These are phyloP conservation scores for Eulithis testata DNA, from an alignment of 2,888 invertebrate genomes.

Conservation along the genomic window DNA sequence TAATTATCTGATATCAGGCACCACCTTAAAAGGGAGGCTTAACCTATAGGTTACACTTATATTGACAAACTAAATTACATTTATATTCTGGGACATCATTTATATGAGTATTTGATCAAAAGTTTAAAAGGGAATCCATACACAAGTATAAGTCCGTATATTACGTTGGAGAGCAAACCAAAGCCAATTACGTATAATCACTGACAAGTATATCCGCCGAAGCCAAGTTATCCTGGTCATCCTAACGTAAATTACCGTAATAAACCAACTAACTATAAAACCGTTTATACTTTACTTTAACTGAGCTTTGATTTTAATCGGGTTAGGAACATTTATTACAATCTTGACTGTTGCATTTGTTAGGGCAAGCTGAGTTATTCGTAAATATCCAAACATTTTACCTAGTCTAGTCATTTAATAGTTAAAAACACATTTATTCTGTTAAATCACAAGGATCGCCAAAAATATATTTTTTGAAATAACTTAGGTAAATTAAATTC, in stretches of 20 bases:
- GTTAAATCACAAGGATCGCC: too few relatives aligned
- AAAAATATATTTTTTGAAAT: neutral
- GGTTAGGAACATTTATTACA: constrained; percentile 21
- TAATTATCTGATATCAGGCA: too few relatives aligned
- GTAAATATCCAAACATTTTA: too few relatives aligned
- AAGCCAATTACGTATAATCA: constrained; percentile 10
- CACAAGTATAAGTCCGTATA: neutral
- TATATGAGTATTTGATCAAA: too few relatives aligned
- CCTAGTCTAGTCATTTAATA: too few relatives aligned
- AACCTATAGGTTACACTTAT: too few relatives aligned
- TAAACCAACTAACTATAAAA: constrained; percentile 17
- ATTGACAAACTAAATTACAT: too few relatives aligned
- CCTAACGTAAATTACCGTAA: constrained; percentile 51
- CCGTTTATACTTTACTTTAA: constrained; percentile 15
- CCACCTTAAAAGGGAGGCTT: too few relatives aligned
- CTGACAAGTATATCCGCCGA: constrained; percentile 38
- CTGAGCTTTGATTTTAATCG: constrained; percentile 25
- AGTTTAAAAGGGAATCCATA: neutral
- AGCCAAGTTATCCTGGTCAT: constrained; percentile 47
- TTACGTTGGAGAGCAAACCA: constrained; percentile 3
- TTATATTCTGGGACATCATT: too few relatives aligned
- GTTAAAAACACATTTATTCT: too few relatives aligned
- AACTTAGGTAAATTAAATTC: neutral
- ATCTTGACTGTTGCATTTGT: constrained; percentile 33
- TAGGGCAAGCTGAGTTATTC: constrained; percentile 13